A percentile compares a stretch with the other conserved stretches of the same genome.
Conservation (phyloP, 35 echinoderm and acorn worm species). For the Apostichopus parvimensis region DNA sequence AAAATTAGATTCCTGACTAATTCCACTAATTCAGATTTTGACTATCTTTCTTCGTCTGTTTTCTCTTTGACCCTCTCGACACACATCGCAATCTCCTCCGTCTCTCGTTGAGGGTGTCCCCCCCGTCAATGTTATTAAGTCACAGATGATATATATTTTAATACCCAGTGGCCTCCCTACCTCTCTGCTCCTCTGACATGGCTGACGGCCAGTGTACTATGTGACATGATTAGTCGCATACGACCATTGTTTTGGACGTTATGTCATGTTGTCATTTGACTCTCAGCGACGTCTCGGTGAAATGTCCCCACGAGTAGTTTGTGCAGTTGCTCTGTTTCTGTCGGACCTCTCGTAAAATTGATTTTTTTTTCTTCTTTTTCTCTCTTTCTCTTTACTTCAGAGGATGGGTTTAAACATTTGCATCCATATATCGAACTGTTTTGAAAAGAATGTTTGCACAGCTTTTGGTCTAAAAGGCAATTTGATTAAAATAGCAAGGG, state of each 20-base stretch:
- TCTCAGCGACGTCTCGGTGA: not conserved
- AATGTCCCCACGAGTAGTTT: not conserved
- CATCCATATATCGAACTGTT: slow-evolving; percentile 4
- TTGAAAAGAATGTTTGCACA: slow-evolving; percentile 14
- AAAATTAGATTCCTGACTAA: too few species aligned
- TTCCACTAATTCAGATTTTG: too few species aligned
- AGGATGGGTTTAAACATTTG: not conserved
- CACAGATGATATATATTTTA: not conserved
- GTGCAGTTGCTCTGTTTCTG: not conserved
- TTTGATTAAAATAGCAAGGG: slow-evolving; percentile 6
- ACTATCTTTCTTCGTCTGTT: too few species aligned
- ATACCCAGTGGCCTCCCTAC: not conserved
- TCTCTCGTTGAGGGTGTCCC: too few species aligned
- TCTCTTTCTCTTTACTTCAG: not conserved
- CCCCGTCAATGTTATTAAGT: not conserved
- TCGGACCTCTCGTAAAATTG: slow-evolving; percentile 5
- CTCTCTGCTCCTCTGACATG: slow-evolving; percentile 2
- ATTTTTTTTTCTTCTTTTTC: not conserved
- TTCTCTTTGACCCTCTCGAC: too few species aligned
- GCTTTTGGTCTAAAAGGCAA: slow-evolving; percentile 21
- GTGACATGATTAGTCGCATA: not conserved
- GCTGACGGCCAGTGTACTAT: not conserved
- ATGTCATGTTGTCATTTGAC: not conserved
- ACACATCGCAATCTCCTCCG: too few species aligned
- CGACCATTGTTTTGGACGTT: not conserved